Evolutionary conservation across 2,113 vertebrate genomes (phyloP).

Genomic region (Phalacrocorax aristotelis): DNA sequence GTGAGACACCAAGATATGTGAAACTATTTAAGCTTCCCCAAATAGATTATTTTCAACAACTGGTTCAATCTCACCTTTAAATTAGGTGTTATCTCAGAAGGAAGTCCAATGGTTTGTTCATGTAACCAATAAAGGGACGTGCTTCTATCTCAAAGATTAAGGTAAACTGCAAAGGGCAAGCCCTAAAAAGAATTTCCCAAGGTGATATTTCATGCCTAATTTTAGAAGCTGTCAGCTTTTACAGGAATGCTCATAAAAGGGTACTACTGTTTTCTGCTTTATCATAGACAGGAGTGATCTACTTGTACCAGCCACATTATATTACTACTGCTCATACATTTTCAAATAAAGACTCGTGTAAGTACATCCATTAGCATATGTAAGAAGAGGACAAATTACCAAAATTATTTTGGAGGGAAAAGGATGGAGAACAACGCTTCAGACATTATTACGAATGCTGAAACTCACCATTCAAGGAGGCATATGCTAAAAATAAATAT

Average conservation of each 20-base stretch:
- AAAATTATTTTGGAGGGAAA: not conserved
- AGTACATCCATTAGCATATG: not conserved
- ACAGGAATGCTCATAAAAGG: slow-evolving; percentile 43
- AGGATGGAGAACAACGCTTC: not conserved
- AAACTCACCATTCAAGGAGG: not conserved
- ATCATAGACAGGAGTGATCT: slow-evolving; percentile 23
- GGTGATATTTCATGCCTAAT: slow-evolving; percentile 47
- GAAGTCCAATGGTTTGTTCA: slow-evolving; percentile 6
- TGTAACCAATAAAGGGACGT: not conserved
- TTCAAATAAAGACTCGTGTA: not conserved
- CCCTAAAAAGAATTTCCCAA: slow-evolving; percentile 18
- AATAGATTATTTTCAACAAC: slow-evolving; percentile 30
- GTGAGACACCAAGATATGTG: not conserved
- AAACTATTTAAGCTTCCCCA: slow-evolving; percentile 32
- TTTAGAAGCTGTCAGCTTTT: slow-evolving; percentile 66
- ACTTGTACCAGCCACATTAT: not conserved
- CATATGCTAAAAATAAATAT: not conserved
- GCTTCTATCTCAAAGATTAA: slow-evolving; percentile 13
- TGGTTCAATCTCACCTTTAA: slow-evolving; percentile 45
- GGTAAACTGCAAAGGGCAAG: slow-evolving; percentile 23
- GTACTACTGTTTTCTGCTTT: not conserved
- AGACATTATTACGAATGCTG: not conserved
- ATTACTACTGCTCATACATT: not conserved
- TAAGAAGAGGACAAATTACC: not conserved
- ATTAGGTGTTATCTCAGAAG: slow-evolving; percentile 27